Conservation (phyloP, 2,888 invertebrate species). For the Lamellibrachia columna region DNA sequence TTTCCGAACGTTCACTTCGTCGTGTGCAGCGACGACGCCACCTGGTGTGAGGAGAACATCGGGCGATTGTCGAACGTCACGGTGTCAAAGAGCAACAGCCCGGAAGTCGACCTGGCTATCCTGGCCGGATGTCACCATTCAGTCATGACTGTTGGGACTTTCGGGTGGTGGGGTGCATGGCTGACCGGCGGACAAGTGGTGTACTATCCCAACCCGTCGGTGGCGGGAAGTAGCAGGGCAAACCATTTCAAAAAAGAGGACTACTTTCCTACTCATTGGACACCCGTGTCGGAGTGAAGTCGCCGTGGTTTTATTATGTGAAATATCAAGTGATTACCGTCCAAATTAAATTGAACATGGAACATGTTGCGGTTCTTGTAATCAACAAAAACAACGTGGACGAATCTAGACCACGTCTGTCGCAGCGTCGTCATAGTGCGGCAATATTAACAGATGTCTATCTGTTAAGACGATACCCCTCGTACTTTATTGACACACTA, state of each 20-base stretch:
- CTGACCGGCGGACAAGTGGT: slow-evolving; percentile 51
- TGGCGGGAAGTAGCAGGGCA: not conserved
- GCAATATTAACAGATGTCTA: no score
- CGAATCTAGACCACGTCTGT: no score
- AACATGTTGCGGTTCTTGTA: no score
- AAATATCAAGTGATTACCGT: not conserved
- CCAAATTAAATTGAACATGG: no score
- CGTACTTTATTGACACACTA: no score
- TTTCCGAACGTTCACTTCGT: not conserved
- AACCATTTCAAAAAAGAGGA: not conserved
- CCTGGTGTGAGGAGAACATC: not conserved
- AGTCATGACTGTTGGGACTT: slow-evolving; percentile 62
- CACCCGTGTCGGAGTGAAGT: slow-evolving; percentile 23
- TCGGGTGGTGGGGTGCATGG: slow-evolving; percentile 60
- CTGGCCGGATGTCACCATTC: slow-evolving; percentile 63
- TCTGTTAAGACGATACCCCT: no score
- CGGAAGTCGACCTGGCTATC: slow-evolving; percentile 35
- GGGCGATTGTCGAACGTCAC: not conserved
- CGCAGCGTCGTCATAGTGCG: no score
- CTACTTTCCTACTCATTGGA: slow-evolving; percentile 37
- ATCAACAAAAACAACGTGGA: no score
- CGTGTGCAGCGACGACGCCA: not conserved
- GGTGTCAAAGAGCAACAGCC: not conserved
- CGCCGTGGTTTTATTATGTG: no score
- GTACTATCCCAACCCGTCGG: slow-evolving; percentile 31